phyloP scores from a whole-genome alignment of 2,888 invertebrate species.

The Zhuqinia jingwanae region DNA sequence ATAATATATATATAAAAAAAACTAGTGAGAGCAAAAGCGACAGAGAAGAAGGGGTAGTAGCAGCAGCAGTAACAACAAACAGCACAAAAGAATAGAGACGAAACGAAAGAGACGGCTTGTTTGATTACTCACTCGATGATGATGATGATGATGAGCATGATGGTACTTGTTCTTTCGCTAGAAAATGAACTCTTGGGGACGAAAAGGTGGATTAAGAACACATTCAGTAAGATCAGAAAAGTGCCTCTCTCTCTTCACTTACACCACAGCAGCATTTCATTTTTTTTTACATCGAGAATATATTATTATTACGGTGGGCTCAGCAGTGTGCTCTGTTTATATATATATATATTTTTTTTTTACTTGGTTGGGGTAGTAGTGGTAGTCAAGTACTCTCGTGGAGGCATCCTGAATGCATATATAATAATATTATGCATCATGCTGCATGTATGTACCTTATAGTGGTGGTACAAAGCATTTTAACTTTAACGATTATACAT shows the following conservation, averaged over 20 bases:
- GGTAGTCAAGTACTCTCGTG: constrained; percentile 27
- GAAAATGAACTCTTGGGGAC: constrained; percentile 59
- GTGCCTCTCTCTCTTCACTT: constrained; percentile 17
- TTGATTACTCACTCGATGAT: constrained; percentile 44
- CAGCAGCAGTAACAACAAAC: neutral
- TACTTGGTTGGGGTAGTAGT: neutral
- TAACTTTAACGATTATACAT: neutral
- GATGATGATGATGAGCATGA: constrained; percentile 33
- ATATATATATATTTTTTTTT: no score
- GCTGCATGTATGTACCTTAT: neutral
- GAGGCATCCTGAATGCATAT: neutral
- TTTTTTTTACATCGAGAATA: constrained; percentile 33
- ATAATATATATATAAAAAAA: neutral
- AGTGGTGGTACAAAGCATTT: neutral
- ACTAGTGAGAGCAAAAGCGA: no score
- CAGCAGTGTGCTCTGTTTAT: constrained; percentile 24
- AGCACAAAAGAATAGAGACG: neutral
- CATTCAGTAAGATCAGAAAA: constrained; percentile 36
- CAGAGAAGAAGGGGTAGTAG: neutral
- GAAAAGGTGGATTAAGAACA: constrained; percentile 52
- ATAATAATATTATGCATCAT: neutral
- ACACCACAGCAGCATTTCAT: constrained; percentile 42
- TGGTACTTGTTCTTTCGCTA: constrained; percentile 54
- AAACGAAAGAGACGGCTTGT: constrained; percentile 35
- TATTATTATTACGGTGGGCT: constrained; percentile 5